These are phyloP conservation scores for Drymonia ruficornis DNA, from an alignment of 2,888 invertebrate species.

Conservation along the genomic window DNA sequence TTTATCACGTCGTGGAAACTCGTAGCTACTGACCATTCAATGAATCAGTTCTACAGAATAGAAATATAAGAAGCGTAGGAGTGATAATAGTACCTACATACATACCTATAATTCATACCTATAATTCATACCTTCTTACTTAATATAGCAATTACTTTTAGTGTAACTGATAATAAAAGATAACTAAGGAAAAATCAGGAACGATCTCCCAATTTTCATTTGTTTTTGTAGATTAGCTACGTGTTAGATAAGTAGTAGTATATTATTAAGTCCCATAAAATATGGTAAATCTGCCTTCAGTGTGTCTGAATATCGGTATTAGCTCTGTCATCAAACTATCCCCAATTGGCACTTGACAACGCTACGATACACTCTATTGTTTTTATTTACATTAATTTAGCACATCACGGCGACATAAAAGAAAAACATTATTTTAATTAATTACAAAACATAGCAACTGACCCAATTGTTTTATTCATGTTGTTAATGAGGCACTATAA, in stretches of 20 bases:
- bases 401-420: neutral
- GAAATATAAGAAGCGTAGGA: neutral
- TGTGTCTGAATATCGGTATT: neutral
- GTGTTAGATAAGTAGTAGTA: no score
- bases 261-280: no score
- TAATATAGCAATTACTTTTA: no score
- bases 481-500: neutral
- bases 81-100: neutral
- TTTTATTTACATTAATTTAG: neutral
- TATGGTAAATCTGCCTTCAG: no score
- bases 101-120: no score
- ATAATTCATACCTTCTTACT: no score
- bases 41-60: neutral
- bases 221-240: no score
- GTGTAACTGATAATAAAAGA: no score
- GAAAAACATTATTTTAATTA: neutral
- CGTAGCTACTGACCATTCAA: neutral
- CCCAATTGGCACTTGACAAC: no score
- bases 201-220: no score
- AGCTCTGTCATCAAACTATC: neutral
- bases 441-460: neutral
- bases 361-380: neutral
- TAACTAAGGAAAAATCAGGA: no score
- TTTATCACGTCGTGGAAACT: neutral
- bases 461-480: neutral